Conservation (phyloP, 2,113 vertebrate genomes). For the Laticauda colubrina region DNA sequence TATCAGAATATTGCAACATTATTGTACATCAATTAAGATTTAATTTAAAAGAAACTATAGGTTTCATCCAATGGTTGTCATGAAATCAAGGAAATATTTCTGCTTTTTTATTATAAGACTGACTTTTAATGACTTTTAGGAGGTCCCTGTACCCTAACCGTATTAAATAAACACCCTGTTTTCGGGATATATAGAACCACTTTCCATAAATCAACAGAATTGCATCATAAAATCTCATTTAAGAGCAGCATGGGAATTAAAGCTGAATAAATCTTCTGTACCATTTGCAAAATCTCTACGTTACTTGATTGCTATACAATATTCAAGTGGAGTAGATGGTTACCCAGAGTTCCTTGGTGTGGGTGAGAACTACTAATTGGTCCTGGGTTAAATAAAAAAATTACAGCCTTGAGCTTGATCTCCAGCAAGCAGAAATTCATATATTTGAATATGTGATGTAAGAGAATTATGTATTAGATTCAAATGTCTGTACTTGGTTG, state of each 20-base stretch:
- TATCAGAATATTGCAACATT: neutral
- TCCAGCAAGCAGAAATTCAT: no score
- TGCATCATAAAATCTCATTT: neutral
- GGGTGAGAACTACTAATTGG: no score
- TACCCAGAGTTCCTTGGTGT: no score
- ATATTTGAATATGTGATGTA: no score
- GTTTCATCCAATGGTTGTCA: neutral
- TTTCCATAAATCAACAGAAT: neutral
- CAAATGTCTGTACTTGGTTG: no score
- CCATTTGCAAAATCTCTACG: neutral
- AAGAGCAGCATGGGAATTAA: neutral
- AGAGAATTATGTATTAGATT: no score
- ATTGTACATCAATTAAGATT: neutral
- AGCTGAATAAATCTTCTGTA: neutral
- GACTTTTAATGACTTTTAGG: neutral
- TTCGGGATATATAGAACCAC: no score
- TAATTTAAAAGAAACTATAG: neutral
- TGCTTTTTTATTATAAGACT: neutral
- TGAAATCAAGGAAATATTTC: no score
- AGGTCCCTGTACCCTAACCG: neutral
- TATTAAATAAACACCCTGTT: no score
- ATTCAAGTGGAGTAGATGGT: no score
- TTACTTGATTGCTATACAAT: neutral
- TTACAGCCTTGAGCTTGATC: no score
- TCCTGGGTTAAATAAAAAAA: no score